phyloP scores from a whole-genome alignment of 2,113 vertebrate species.

The Anseranas semipalmata region DNA sequence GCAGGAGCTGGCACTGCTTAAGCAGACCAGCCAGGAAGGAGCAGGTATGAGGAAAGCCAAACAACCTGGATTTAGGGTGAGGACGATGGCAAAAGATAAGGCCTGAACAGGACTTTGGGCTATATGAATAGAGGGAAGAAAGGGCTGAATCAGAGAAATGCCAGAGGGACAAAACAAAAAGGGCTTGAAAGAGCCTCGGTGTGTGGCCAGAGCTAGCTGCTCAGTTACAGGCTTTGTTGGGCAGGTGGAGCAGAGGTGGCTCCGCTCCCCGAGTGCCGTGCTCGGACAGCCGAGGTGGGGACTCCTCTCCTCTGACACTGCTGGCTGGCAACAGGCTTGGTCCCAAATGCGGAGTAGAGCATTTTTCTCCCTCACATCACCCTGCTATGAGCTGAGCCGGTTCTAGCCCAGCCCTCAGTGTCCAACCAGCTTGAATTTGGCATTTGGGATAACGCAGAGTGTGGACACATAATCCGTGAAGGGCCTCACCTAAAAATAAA shows the following conservation, averaged over 20 bases:
- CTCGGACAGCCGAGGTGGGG: not conserved
- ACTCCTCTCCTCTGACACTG: not conserved
- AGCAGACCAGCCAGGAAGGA: not conserved
- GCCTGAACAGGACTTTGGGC: not conserved
- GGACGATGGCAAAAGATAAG: not conserved
- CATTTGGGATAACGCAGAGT: not conserved
- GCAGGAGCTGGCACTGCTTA: not conserved
- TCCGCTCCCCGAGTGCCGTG: not conserved
- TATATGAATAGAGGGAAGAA: not conserved
- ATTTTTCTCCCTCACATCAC: not conserved
- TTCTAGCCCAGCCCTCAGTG: not conserved
- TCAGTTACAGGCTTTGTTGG: not conserved
- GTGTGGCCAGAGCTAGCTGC: not conserved
- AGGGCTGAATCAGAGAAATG: not conserved
- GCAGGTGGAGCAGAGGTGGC: not conserved
- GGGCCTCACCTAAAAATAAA: not conserved
- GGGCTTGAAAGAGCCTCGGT: not conserved
- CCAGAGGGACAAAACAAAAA: not conserved
- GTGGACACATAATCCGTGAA: not conserved
- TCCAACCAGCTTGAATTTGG: not conserved
- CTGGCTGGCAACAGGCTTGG: not conserved
- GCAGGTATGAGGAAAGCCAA: not conserved
- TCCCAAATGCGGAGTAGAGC: not conserved
- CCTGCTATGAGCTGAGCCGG: not conserved
- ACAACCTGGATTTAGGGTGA: rapidly evolving